Base-by-base conservation (phyloP, 2,797 vertebrate genomes). In the Epinephelus coioides region DNA sequence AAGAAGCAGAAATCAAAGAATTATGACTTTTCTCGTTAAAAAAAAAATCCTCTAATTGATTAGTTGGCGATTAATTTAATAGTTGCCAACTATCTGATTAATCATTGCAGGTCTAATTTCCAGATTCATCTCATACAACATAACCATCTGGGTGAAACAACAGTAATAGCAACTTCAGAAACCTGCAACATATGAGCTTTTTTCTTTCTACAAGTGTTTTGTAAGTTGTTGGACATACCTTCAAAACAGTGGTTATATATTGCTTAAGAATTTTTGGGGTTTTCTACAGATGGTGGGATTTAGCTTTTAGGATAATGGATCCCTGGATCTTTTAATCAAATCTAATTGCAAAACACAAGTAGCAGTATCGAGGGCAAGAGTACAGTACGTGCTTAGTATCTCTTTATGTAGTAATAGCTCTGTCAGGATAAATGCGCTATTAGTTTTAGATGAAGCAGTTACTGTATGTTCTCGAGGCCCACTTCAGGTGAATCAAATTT, bases 291-390 rank as follows among this genome's bases (percentile, higher is more conserved):
- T 47, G 1, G 0, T 19, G 12, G 13, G 21, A 30, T 73, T 25
- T 49, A 53, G 68, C 13, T 57, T 55, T 4, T 40, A 49, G 1
- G 51, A 30, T 51, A 69, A 2, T 0, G 0, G 6, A 61, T 47
- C 3, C 4, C 19, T 57, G 23, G 1, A 14, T 23, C 18, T 43
- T 13, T 57, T 11, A 8, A 30, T 55, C 1, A 57, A 59, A 40
- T 65, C 18, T 25, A 60, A 43, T 51, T 17, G 6, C n/a, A 69
- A 57, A 55, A 59, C 59, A 67, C 4, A 19, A 53, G 60, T 62
- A 25, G 43, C 4, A 70, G 65, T 72, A 76, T 84, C 30, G 61
- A 73, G 68, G 62, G n/a, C 57, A 56, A 55, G 38, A 30, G 6
- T 66, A 18, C 51, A 57, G 2, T 2, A 46, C 53, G 43, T 11